phyloP scores from a whole-genome alignment of 2,797 vertebrate genomes.

The Botia almorhae region DNA sequence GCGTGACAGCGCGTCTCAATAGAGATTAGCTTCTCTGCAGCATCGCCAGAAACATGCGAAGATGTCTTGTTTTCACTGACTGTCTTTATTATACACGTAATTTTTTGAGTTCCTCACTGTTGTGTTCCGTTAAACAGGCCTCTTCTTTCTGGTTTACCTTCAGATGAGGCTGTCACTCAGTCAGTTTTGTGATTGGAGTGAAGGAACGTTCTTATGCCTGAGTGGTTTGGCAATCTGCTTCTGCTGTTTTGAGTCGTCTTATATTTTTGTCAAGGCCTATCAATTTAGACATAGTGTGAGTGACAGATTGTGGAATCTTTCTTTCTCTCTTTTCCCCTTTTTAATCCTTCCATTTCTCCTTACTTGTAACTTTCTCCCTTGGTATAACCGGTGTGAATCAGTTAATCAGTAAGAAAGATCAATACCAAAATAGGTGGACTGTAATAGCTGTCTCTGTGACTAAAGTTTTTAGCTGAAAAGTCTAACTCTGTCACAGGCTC shows the following conservation, averaged over 20 bases:
- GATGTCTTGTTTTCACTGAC: slow-evolving; percentile 64
- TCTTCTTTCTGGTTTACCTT: slow-evolving; percentile 63
- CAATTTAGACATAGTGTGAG: not conserved
- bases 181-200: slow-evolving; percentile 71
- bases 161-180: slow-evolving; percentile 68
- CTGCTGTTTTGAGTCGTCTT: not conserved
- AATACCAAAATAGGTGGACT: slow-evolving; percentile 53
- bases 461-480: slow-evolving; percentile 13
- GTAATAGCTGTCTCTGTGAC: slow-evolving; percentile 33
- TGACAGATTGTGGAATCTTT: slow-evolving; percentile 19
- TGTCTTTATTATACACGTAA: slow-evolving; percentile 55
- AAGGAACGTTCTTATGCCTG: slow-evolving; percentile 63
- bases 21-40: slow-evolving; percentile 54
- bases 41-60: slow-evolving; percentile 57
- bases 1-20: slow-evolving; percentile 56
- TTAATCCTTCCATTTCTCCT: slow-evolving; percentile 31
- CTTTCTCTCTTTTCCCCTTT: not conserved
- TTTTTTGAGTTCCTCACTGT: slow-evolving; percentile 64
- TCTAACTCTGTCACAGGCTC: not conserved
- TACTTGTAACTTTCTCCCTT: slow-evolving; percentile 42
- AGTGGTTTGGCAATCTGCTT: slow-evolving; percentile 19
- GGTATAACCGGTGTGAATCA: slow-evolving; percentile 69
- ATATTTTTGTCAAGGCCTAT: slow-evolving; percentile 8
- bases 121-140: slow-evolving; percentile 61
- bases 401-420: slow-evolving; percentile 64